Percentiles rank a stretch among this genome's conserved stretches.
These are phyloP conservation scores for Pygocentrus nattereri DNA, from an alignment of 2,797 vertebrate genomes.

Conservation along the genomic window DNA sequence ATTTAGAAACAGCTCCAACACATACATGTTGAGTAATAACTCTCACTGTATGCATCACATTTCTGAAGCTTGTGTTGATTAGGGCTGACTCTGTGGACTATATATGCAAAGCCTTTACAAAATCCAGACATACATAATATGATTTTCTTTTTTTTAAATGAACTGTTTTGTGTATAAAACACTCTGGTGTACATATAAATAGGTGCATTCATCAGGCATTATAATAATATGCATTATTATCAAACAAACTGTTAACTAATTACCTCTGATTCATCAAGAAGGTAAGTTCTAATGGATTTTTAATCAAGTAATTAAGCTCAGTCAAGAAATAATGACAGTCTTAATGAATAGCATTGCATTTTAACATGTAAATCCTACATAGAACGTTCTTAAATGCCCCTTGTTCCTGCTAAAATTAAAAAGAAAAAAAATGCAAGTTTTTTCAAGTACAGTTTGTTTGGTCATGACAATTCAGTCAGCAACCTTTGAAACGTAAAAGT, in stretches of 20 bases:
- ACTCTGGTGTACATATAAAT: not conserved
- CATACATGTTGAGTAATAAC: not conserved
- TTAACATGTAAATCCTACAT: not conserved
- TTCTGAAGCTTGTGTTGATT: not conserved
- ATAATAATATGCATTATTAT: too few relatives aligned
- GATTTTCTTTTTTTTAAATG: too few relatives aligned
- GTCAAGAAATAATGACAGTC: too few relatives aligned
- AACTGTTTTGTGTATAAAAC: too few relatives aligned
- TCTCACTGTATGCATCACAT: not conserved
- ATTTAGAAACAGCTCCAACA: constrained; percentile 17
- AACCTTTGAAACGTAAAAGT: not conserved
- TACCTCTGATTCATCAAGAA: too few relatives aligned
- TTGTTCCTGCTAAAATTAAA: not conserved
- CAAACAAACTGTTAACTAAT: not conserved
- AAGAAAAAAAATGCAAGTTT: not conserved
- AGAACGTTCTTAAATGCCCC: too few relatives aligned
- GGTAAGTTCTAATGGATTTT: too few relatives aligned
- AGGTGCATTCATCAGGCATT: too few relatives aligned
- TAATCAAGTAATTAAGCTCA: too few relatives aligned
- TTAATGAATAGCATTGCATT: too few relatives aligned
- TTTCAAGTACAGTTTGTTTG: not conserved
- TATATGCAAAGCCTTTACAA: not conserved
- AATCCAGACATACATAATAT: not conserved
- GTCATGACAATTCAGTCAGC: not conserved
- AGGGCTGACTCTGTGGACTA: not conserved